Base-by-base conservation (phyloP, 2,888 invertebrate species). In the Drosophila flavopinicola region DNA sequence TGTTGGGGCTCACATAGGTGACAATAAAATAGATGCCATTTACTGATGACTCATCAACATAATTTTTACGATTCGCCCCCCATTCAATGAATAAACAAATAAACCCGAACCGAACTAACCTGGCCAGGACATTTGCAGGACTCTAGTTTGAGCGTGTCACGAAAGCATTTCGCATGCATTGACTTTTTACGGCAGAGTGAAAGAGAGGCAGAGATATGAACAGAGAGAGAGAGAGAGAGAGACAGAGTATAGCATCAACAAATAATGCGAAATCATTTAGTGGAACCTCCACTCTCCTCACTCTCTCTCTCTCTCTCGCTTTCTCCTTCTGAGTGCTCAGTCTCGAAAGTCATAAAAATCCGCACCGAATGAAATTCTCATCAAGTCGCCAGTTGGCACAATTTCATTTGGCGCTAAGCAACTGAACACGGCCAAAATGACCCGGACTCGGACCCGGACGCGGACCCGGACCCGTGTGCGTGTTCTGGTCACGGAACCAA, bases 11-110 rank as follows among this genome's bases (percentile, higher is more conserved):
- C 51, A 38, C 69, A 59, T 59, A 72, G 72, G 70, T 68, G 77
- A 73, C 78, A 80, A 83, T 86, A 87, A 87, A 87, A 87, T 80
- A 78, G 86, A 87, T 88, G 78, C 70, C 72, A 76, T 85, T 69
- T 84, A 86, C 73, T 87, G 87, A 87, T 87, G 87, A 87, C 69
- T 88, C 88, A 88, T 88, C 88, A 88, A 85, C 85, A 87, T 88
- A 80, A 85, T 78, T 88, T 87, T 87, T 85, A 84, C 86, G 85
- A 74, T 75, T 75, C 67, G 72, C 68, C 58, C 70, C n/a, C 75
- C 60, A 77, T 88, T 88, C 87, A 78, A 87, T 86, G 83, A 85
- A 87, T 83, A 87, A 88, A 80, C 77, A 88, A 87, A 88, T 87
- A 85, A 75, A 76, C 71, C n/a, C 58, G 76, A 63, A 61, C 48